Percentiles rank a stretch among this genome's conserved stretches.
phyloP scores from a whole-genome alignment of 2,888 invertebrate genomes.

The Dione vanillae region DNA sequence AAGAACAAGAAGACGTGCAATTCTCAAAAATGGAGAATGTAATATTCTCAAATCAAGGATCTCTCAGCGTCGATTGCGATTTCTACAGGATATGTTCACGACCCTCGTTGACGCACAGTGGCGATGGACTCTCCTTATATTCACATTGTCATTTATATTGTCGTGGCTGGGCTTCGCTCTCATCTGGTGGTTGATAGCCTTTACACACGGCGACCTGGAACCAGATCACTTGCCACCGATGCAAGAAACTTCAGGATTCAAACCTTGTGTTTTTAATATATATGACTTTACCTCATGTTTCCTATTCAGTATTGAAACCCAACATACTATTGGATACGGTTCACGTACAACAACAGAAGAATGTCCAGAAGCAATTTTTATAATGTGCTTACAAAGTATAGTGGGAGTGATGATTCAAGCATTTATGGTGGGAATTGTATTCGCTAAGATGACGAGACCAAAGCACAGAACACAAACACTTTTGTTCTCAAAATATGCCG shows the following conservation, averaged over 20 bases:
- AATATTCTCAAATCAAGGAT: slow-evolving; percentile 96
- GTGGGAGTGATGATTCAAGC: slow-evolving; percentile 92
- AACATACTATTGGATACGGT: slow-evolving; percentile 96
- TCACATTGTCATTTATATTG: slow-evolving; percentile 92
- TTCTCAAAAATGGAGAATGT: slow-evolving; percentile 98
- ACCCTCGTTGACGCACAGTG: slow-evolving; percentile 96
- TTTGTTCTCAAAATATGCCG: slow-evolving; percentile 92
- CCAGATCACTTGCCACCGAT: slow-evolving; percentile 82
- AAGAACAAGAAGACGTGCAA: slow-evolving; percentile 91
- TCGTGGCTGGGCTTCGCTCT: slow-evolving; percentile 94
- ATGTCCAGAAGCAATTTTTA: slow-evolving; percentile 94
- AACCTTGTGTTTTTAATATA: slow-evolving; percentile 92
- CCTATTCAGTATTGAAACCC: slow-evolving; percentile 96
- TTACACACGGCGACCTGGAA: slow-evolving; percentile 93
- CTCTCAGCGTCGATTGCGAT: slow-evolving; percentile 90
- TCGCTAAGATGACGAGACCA: slow-evolving; percentile 96
- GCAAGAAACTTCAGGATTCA: slow-evolving; percentile 85
- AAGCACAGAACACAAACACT: slow-evolving; percentile 96
- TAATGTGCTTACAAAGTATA: slow-evolving; percentile 94
- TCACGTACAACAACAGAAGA: slow-evolving; percentile 91
- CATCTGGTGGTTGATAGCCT: slow-evolving; percentile 94
- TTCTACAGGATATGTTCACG: slow-evolving; percentile 92
- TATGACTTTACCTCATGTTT: slow-evolving; percentile 93
- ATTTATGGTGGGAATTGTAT: slow-evolving; percentile 92
- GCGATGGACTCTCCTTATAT: slow-evolving; percentile 95